A percentile compares a stretch with the other conserved stretches of the same genome.
These are phyloP conservation scores for Sipha flava DNA, from an alignment of 1,140 invertebrate genomes.

Conservation along the genomic window DNA sequence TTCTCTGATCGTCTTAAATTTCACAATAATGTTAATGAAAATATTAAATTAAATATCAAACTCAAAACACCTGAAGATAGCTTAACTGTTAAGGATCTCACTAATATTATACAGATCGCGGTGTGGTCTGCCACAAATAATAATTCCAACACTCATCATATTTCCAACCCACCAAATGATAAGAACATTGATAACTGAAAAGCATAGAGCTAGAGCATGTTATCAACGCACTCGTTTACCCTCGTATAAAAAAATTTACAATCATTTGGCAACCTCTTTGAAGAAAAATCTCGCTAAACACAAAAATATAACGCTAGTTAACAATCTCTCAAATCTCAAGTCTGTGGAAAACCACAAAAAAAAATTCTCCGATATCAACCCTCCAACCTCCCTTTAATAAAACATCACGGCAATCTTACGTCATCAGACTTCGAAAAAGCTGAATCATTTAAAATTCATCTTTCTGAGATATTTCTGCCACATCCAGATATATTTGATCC, in stretches of 20 bases:
- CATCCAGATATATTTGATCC: background rate
- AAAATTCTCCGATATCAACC: background rate
- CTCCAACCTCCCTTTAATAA: background rate
- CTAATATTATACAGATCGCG: too few relatives aligned
- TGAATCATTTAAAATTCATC: background rate
- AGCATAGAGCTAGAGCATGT: background rate
- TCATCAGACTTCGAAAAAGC: background rate
- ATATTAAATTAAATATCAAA: too few relatives aligned
- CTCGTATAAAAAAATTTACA: background rate
- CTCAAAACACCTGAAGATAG: too few relatives aligned
- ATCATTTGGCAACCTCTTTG: background rate
- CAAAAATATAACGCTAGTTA: background rate
- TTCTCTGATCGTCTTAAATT: too few relatives aligned
- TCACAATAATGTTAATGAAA: too few relatives aligned
- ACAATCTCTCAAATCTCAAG: background rate
- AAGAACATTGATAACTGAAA: too few relatives aligned
- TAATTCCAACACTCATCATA: too few relatives aligned
- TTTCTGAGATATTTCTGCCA: background rate
- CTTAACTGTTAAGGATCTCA: too few relatives aligned
- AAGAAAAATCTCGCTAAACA: background rate
- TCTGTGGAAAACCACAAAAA: background rate
- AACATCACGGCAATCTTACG: background rate
- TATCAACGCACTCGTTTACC: background rate
- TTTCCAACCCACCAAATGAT: too few relatives aligned
- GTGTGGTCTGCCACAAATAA: too few relatives aligned